Conservation (phyloP, 2,888 invertebrate species). For the Mellilla xanthometata region DNA sequence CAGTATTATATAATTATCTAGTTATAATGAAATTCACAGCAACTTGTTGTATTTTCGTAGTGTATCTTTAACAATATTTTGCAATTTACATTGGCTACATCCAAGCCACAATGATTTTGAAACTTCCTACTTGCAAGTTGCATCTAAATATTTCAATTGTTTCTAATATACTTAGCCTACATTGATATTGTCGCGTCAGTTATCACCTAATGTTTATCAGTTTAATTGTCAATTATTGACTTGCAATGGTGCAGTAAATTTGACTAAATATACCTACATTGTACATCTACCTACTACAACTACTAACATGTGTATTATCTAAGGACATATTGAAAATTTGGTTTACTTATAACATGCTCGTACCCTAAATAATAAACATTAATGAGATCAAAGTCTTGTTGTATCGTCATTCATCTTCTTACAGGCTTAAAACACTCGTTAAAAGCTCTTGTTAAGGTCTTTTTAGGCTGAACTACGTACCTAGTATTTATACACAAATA, state of each 20-base stretch:
- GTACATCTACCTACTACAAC: constrained; percentile 23
- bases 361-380: constrained; percentile 46
- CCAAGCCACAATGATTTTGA: no score
- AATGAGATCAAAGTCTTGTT: constrained; percentile 21
- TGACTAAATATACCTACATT: constrained; percentile 32
- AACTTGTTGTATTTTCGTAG: no score
- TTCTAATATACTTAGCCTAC: constrained; percentile 61
- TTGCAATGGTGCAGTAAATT: constrained; percentile 38
- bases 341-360: constrained; percentile 30
- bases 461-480: constrained; percentile 4
- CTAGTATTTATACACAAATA: no score
- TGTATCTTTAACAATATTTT: no score
- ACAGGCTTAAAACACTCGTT: constrained; percentile 1
- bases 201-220: constrained; percentile 58
- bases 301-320: constrained; percentile 14
- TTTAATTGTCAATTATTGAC: constrained; percentile 32
- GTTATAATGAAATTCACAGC: neutral
- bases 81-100: no score
- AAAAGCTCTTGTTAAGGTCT: constrained; percentile 9
- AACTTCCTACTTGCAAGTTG: constrained; percentile 15
- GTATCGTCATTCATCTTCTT: constrained; percentile 3
- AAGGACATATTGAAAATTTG: constrained; percentile 12
- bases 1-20: constrained; percentile 46
- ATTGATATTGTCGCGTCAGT: constrained; percentile 76
- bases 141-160: constrained; percentile 31